Evolutionary conservation across 2,888 invertebrate species (phyloP), one percentile per base, ranked within the genome.

Genomic region (Lypha dubia): DNA sequence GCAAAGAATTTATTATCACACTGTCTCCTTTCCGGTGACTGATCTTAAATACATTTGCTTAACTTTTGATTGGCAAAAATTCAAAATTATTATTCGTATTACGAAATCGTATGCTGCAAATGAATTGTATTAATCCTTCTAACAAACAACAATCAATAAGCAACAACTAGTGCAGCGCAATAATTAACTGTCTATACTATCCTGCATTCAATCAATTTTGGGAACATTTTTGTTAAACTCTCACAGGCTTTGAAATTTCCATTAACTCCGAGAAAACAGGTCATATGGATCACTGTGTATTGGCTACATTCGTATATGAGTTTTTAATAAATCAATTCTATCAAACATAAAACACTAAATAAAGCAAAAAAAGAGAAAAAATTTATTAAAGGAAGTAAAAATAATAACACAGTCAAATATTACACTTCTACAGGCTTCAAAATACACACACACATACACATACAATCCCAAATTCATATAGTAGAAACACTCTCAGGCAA

Each of bases 261-360:
- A 79, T 73, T 79, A 65, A 38, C 49, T 58, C 58, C 24, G 15
- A 49, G 74, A 51, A 60, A 81, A 46, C 67, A 75, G 65, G 79
- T 49, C 80, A 80, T 35, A 62, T 63, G 60, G 44, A 81, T 60
- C 75, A 71, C 71, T 76, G 75, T 80, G 51, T 70, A 62, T 71
- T 71, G 76, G 44, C 28, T 67, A 53, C 62, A 38, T n/a, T 77
- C 56, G 24, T 28, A 62, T 24, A 49, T 38, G 58, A 65, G 73
- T 74, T 79, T 70, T 82, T 84, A 84, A 84, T 84, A 84, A 84
- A 84, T 84, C 84, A 84, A 84, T 82, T 84, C 74, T 60, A 84
- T 82, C 82, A 81, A 82, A 77, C 53, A 58, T 56, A 77, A 81
- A 81, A 63, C 56, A 35, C 20, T 17, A 77, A 77, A 38, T 70